Base-by-base conservation (phyloP, 1,140 invertebrate genomes). In the Ylistrum balloti region DNA sequence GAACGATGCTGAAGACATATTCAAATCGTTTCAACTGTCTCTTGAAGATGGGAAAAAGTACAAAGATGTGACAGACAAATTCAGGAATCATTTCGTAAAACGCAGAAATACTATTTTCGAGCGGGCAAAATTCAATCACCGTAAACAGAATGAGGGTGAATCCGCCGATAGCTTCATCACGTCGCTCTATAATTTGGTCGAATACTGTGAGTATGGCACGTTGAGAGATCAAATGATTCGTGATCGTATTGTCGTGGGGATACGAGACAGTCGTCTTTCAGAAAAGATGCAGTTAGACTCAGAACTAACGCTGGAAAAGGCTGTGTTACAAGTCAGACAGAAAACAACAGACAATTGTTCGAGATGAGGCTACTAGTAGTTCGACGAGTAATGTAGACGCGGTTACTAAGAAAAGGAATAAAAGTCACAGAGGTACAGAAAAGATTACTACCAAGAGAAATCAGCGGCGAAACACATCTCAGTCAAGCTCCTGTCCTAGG, bases 161-260 rank as follows among this genome's bases (percentile, higher is more conserved):
- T 32, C 88, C 13, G 88, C 34, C 11, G 86, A 89, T 35, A 88
- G 45, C 87, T 91, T 91, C 33, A 89, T 88, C 33, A 91, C 90
- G 17, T 33, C 87, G 33, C 22, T 88, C 5, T 90, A 88, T 32
- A 33, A 32, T 5, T 28, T 88, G 35, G 38, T 85, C 20, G 35
- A 85, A 33, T 3, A 91, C 34, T 85, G 56, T 86, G 87, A 32
- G 20, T 91, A 91, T 38, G 74, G 28, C 10, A 15, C 22, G 33
- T n/a, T 90, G 1, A 48, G 74, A 33, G 86, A 87, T 17, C 41
- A 90, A 28, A 87, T 90, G 48, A 90, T 90, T 22, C 10, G 88
- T 22, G 88, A 89, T 35, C 11, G 88, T 3, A 89, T 89, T 9
- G 88, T 89, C 20, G 88, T 89, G 0, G 88, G 45, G 13, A 38